Evolutionary conservation across 1,140 invertebrate genomes (phyloP).

Genomic region (Drosophila subpulchrella): DNA sequence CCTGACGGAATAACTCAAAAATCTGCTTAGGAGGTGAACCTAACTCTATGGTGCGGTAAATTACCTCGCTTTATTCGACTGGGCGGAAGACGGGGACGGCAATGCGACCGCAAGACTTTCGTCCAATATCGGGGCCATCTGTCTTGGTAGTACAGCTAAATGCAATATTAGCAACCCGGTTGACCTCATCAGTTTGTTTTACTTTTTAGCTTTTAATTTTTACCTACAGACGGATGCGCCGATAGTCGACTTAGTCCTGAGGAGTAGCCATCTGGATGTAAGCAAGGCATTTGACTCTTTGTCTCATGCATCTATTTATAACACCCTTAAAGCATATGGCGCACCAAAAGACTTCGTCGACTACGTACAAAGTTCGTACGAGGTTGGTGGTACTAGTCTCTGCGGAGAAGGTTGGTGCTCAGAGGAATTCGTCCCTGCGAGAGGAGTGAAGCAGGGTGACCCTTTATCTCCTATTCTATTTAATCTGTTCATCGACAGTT

Average conservation of each 20-base stretch:
- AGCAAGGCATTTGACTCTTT: constrained; percentile 9
- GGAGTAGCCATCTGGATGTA: constrained; percentile 29
- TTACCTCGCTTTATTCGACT: constrained; percentile 16
- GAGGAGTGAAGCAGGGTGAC: constrained; percentile 32
- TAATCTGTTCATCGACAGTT: constrained; percentile 24
- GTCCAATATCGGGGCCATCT: constrained; percentile 30
- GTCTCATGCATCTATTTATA: constrained; percentile 8
- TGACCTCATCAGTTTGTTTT: constrained; percentile 21
- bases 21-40: constrained; percentile 23
- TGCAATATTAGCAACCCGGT: constrained; percentile 21
- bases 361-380: constrained; percentile 15
- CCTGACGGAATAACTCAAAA: constrained; percentile 10
- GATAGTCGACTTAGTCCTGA: constrained; percentile 40
- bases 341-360: constrained; percentile 16
- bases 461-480: constrained; percentile 21
- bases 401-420: constrained; percentile 10
- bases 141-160: constrained; percentile 37
- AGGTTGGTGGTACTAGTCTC: constrained; percentile 14
- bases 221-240: constrained; percentile 35
- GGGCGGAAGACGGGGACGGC: constrained; percentile 7
- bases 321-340: neutral
- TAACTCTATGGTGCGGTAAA: constrained; percentile 30
- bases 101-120: constrained; percentile 24
- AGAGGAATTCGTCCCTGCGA: constrained; percentile 9
- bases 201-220: no score